Conservation (phyloP, 2,113 vertebrate species). For the Pomatostomus ruficeps region DNA sequence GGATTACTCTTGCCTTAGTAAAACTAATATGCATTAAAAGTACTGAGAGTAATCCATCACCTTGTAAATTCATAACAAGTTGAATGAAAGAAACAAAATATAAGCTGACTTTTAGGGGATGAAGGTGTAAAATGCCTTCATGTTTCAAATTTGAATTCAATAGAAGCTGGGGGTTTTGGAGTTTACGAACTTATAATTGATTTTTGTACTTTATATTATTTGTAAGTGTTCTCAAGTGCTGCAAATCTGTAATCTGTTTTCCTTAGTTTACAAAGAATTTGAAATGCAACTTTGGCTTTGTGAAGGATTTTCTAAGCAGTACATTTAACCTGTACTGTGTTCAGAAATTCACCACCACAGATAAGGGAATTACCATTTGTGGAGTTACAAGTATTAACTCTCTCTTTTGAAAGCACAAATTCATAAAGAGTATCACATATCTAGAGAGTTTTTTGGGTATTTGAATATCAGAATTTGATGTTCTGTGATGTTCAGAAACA, state of each 20-base stretch:
- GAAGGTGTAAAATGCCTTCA: neutral
- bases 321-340: neutral
- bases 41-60: neutral
- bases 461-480: neutral
- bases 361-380: neutral
- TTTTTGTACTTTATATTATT: neutral
- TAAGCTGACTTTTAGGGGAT: neutral
- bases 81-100: neutral
- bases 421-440: neutral
- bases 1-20: neutral
- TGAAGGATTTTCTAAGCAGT: neutral
- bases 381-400: rapidly evolving
- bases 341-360: neutral
- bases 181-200: neutral
- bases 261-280: neutral
- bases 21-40: neutral
- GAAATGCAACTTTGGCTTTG: neutral
- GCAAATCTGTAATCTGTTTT: neutral
- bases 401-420: neutral
- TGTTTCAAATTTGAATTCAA: neutral
- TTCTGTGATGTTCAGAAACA: neutral
- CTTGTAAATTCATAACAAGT: neutral
- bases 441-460: neutral
- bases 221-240: neutral
- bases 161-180: neutral